Conservation (phyloP, 2,113 vertebrate genomes). For the Theristicus caerulescens region DNA sequence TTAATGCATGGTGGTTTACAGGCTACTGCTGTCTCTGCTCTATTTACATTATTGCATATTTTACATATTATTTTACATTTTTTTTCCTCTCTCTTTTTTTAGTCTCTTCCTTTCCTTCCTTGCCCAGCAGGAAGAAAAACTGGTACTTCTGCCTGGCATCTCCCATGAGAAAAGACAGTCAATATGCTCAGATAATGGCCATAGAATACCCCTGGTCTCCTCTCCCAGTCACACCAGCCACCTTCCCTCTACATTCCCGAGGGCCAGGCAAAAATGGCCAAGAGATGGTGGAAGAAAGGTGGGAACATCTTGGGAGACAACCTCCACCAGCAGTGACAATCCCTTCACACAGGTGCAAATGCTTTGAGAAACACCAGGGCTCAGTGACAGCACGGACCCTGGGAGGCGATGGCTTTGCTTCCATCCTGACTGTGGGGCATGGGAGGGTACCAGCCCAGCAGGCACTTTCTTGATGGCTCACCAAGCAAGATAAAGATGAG, state of each 20-base stretch:
- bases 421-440: not conserved
- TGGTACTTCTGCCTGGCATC: not conserved
- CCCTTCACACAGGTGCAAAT: not conserved
- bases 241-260: not conserved
- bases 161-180: not conserved
- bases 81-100: not conserved
- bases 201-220: not conserved
- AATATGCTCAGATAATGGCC: not conserved
- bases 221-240: not conserved
- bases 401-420: not conserved
- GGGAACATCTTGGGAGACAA: not conserved
- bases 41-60: not conserved
- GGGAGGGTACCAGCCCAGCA: not conserved
- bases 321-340: not conserved
- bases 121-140: not conserved
- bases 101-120: not conserved
- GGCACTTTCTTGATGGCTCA: not conserved
- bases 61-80: not conserved
- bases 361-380: not conserved
- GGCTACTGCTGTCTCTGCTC: not conserved
- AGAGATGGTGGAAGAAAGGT: not conserved
- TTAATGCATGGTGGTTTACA: not conserved
- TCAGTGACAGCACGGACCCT: fast-evolving
- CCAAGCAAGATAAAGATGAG: not conserved
- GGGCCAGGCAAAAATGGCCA: not conserved